phyloP scores from a whole-genome alignment of 2,888 invertebrate species.

The Lomographa bimaculata region DNA sequence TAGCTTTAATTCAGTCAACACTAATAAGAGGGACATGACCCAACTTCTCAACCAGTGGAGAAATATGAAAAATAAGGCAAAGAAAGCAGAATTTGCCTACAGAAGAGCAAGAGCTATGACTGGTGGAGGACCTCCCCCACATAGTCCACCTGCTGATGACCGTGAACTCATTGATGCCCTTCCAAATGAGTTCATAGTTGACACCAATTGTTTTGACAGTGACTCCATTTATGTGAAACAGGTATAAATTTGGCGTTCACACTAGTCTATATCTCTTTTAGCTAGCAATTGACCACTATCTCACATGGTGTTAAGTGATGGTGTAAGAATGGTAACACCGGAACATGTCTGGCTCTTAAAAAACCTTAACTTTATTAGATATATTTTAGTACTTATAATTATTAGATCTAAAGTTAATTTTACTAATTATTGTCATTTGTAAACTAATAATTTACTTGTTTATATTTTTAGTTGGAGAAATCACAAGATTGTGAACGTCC shows the following conservation, averaged over 20 bases:
- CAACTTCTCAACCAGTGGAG: constrained; percentile 3
- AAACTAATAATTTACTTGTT: too few relatives aligned
- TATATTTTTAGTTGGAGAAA: too few relatives aligned
- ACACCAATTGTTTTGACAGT: neutral
- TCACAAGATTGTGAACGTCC: too few relatives aligned
- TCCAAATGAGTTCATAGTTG: neutral
- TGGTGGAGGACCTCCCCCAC: neutral
- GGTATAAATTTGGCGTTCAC: neutral
- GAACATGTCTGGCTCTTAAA: too few relatives aligned
- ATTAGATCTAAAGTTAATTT: too few relatives aligned
- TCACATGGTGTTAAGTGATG: too few relatives aligned
- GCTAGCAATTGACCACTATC: too few relatives aligned
- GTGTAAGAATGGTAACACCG: too few relatives aligned
- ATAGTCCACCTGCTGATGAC: neutral
- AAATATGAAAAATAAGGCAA: constrained; percentile 3
- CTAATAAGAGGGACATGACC: neutral
- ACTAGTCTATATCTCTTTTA: neutral
- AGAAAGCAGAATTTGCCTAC: neutral
- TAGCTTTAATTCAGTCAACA: constrained; percentile 3
- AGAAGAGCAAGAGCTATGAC: neutral
- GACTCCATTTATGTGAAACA: neutral
- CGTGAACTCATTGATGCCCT: neutral
- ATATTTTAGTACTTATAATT: too few relatives aligned
- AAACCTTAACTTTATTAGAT: too few relatives aligned
- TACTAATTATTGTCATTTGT: too few relatives aligned